Base-by-base conservation (phyloP, 2,113 vertebrate species). In the Apodemus speciosus region DNA sequence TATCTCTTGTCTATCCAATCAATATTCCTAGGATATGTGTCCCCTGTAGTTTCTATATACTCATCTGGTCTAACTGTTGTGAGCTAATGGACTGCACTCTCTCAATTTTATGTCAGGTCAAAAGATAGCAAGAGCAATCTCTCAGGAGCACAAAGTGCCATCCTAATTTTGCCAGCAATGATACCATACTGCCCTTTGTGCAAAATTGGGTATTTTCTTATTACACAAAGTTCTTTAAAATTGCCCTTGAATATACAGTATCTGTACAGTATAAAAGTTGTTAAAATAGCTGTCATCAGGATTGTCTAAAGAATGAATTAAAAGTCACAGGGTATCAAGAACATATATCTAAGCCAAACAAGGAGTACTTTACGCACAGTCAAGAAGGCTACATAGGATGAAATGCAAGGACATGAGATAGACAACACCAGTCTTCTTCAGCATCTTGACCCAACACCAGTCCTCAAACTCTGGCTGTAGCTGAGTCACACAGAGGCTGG, bases 181-280 rank as follows among this genome's bases (percentile, higher is more conserved):
- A 51, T 73, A 27, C 71, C 27, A 32, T 53, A 1, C 27, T 90
- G n/a, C 40, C 16, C 20, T 90, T 27, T 92, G 6, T 66, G 77
- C 18, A 71, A 43, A 66, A 71, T 9, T 90, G 85, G 69, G 56
- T 86, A 53, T 83, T 35, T 87, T 87, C 79, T 94, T 60, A 77
- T 62, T 9, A 77, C 23, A 92, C 69, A 77, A 51, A 20, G 58
- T 51, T 89, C 43, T 80, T 80, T 92, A 90, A n/a, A 60, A 60
- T 38, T 71, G 2, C 56, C 20, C 9, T 88, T 89, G 81, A 73
- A 77, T 86, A 58, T 89, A 43, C 21, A 9, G 13, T 75, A 85
- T 30, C 40, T 92, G 30, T 32, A 40, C 4, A 87, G 21, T 20
- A 90, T 49, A 68, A 72, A 68, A 53, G 58, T 43, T 20, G 8